These are phyloP conservation scores for Apodemia zela DNA, from an alignment of 2,888 invertebrate species.

Conservation along the genomic window DNA sequence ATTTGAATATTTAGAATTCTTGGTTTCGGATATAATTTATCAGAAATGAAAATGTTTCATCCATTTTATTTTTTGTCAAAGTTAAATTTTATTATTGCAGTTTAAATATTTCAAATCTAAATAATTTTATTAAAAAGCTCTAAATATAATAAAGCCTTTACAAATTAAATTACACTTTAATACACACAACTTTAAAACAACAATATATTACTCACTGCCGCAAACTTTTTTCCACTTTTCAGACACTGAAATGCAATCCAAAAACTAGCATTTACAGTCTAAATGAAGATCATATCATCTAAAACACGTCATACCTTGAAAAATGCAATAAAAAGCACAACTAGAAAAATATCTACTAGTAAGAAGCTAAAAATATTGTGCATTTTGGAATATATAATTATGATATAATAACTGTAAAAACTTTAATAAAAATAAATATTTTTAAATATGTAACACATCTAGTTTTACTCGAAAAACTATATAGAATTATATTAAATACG, in stretches of 20 bases:
- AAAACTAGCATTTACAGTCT: slow-evolving; percentile 70
- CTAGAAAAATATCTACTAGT: slow-evolving; percentile 22
- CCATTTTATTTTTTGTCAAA: not conserved
- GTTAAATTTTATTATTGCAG: not conserved
- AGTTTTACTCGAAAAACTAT: not conserved
- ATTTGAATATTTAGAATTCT: too few species aligned
- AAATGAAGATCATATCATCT: slow-evolving; percentile 39
- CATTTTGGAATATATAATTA: slow-evolving; percentile 17
- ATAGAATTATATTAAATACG: not conserved
- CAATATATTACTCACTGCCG: slow-evolving; percentile 69
- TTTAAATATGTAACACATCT: not conserved
- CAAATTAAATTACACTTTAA: slow-evolving; percentile 45
- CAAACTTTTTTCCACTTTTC: slow-evolving; percentile 77
- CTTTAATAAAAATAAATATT: slow-evolving; percentile 10
- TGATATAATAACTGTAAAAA: slow-evolving; percentile 10
- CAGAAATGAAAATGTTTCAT: too few species aligned
- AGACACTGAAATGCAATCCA: slow-evolving; percentile 76
- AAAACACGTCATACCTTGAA: slow-evolving; percentile 33
- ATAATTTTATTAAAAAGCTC: slow-evolving; percentile 32
- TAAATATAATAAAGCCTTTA: slow-evolving; percentile 40
- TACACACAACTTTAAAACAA: slow-evolving; percentile 46
- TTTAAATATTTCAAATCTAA: not conserved
- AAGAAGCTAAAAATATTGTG: slow-evolving; percentile 22
- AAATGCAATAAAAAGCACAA: slow-evolving; percentile 30
- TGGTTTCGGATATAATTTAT: too few species aligned